phyloP scores from a whole-genome alignment of 2,888 invertebrate genomes.

The Podotricha telesiphe region DNA sequence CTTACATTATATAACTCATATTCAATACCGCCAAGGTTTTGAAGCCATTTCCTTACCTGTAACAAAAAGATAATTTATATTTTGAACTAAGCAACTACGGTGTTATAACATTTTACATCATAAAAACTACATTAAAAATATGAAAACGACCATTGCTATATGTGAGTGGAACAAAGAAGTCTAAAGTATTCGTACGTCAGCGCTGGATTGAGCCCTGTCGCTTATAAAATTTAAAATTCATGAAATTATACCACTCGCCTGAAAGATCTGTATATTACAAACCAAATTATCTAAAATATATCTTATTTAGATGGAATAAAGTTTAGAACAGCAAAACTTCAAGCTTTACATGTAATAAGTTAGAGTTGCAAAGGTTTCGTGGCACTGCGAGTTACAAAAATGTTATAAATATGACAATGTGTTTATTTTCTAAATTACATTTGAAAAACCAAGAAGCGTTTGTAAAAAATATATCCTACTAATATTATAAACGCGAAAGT shows the following conservation, averaged over 20 bases:
- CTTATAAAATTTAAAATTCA: constrained; percentile 30
- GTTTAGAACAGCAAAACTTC: not conserved
- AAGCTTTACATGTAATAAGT: not conserved
- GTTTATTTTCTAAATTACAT: constrained; percentile 23
- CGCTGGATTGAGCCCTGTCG: constrained; percentile 17
- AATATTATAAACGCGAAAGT: too few species aligned
- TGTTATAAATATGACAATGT: constrained; percentile 19
- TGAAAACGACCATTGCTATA: not conserved
- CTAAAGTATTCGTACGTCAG: constrained; percentile 8
- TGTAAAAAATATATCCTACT: too few species aligned
- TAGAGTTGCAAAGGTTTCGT: constrained; percentile 2
- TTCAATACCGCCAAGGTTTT: too few species aligned
- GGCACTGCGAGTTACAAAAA: constrained; percentile 2
- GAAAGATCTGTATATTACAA: not conserved
- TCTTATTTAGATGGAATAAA: not conserved
- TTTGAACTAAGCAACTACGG: too few species aligned
- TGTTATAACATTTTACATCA: not conserved
- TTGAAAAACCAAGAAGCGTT: not conserved
- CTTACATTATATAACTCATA: too few species aligned
- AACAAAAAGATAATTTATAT: too few species aligned
- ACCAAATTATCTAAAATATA: not conserved
- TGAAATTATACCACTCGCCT: constrained; percentile 11
- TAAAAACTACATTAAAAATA: not conserved
- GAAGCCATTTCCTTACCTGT: too few species aligned
- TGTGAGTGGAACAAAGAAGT: not conserved